Evolutionary conservation across 2,888 invertebrate genomes (phyloP).

Genomic region (Pseudeuparius sepicola): DNA sequence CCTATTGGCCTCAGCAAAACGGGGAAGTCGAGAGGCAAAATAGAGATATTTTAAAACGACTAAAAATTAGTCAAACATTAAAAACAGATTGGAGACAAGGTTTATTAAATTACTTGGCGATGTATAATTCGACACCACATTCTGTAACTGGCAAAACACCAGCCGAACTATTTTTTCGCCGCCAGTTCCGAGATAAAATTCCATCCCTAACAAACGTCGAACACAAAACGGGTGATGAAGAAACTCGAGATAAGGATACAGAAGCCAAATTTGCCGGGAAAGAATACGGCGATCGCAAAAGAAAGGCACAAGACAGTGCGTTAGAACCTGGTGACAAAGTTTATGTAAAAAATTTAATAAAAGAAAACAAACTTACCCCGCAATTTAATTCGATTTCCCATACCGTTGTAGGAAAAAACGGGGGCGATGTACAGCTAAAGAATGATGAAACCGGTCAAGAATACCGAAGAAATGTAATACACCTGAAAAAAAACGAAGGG

Average conservation of each 20-base stretch:
- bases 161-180: constrained; percentile 15
- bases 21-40: constrained; percentile 29
- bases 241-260: constrained; percentile 13
- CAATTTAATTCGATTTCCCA: constrained; percentile 9
- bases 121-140: constrained; percentile 26
- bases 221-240: constrained; percentile 10
- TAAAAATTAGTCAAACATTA: constrained; percentile 24
- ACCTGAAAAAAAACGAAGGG: constrained; percentile 11
- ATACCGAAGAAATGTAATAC: constrained; percentile 10
- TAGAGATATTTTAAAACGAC: constrained; percentile 23
- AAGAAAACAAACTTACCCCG: too few relatives aligned
- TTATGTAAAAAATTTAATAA: constrained; percentile 15
- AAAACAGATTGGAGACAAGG: constrained; percentile 23
- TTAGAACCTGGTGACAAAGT: constrained; percentile 20
- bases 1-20: constrained; percentile 25
- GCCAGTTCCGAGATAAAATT: constrained; percentile 17
- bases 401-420: constrained; percentile 13
- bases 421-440: constrained; percentile 3
- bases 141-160: constrained; percentile 22
- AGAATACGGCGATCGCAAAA: constrained; percentile 13
- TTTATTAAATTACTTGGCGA: constrained; percentile 22
- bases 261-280: constrained; percentile 16
- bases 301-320: constrained; percentile 5
- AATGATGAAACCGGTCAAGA: constrained; percentile 11
- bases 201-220: constrained; percentile 8